phyloP scores from a whole-genome alignment of 2,113 vertebrate genomes.

The Crypturellus undulatus region DNA sequence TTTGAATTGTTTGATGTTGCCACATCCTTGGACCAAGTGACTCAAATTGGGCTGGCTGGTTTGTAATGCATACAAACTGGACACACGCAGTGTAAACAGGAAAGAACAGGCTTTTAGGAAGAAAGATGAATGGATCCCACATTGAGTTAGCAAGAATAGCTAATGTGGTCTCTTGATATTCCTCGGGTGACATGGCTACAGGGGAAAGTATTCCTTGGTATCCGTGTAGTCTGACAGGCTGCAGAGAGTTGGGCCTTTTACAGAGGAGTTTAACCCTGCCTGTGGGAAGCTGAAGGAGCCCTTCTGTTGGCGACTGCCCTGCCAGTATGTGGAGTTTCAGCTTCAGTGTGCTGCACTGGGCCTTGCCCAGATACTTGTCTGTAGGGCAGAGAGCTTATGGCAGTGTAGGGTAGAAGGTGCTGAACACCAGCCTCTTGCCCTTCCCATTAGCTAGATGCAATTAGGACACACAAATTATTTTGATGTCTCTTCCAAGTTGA shows the following conservation, averaged over 20 bases:
- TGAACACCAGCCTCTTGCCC: background rate
- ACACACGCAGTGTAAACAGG: rapidly evolving
- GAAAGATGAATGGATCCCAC: background rate
- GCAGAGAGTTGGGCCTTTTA: background rate
- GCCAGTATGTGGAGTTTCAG: rapidly evolving
- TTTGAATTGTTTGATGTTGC: rapidly evolving
- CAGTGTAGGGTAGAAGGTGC: background rate
- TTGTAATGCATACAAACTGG: rapidly evolving
- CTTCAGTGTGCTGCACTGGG: background rate
- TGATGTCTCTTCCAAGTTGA: background rate
- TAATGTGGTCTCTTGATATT: background rate
- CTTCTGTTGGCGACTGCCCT: background rate
- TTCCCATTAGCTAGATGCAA: background rate
- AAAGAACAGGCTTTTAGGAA: background rate
- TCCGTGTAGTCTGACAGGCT: background rate
- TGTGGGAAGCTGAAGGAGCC: background rate
- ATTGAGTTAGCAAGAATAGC: background rate
- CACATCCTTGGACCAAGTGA: rapidly evolving
- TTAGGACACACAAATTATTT: rapidly evolving
- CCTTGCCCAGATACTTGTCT: background rate
- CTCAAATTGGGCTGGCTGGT: background rate
- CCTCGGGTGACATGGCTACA: background rate
- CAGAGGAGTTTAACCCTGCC: too few species aligned
- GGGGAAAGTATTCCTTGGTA: background rate
- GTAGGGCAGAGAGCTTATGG: background rate